phyloP scores from a whole-genome alignment of 2,113 vertebrate genomes.

The Eulemur rufifrons region DNA sequence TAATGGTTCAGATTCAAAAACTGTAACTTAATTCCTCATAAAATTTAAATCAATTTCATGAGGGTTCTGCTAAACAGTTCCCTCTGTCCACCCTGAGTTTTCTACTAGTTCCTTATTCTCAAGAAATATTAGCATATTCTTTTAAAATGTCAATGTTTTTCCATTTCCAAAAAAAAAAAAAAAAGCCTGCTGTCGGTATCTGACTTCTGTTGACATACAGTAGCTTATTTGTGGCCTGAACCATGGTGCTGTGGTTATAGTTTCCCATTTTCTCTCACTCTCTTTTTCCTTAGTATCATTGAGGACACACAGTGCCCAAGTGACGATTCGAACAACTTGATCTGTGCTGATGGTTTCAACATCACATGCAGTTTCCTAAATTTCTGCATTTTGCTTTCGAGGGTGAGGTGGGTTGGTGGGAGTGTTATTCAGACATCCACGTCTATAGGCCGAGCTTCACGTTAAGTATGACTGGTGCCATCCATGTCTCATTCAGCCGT shows the following conservation, averaged over 20 bases:
- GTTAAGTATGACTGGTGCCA: neutral
- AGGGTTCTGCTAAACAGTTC: slow-evolving; percentile 68
- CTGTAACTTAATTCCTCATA: slow-evolving; percentile 65
- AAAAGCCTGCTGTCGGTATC: neutral
- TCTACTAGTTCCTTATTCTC: slow-evolving; percentile 10
- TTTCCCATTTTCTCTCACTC: neutral
- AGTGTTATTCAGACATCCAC: neutral
- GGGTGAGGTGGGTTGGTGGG: neutral
- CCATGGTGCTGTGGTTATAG: neutral
- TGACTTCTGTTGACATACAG: slow-evolving; percentile 44
- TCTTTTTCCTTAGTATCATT: neutral
- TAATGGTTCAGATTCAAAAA: slow-evolving; percentile 66
- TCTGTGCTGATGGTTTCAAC: neutral
- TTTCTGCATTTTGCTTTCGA: neutral
- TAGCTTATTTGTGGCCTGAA: slow-evolving; percentile 17
- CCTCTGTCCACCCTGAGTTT: slow-evolving; percentile 45
- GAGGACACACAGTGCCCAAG: neutral
- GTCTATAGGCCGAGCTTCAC: neutral
- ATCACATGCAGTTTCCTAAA: neutral
- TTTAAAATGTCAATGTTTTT: slow-evolving; percentile 26
- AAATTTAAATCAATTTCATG: slow-evolving; percentile 66
- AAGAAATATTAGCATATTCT: neutral
- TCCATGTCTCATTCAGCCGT: slow-evolving; percentile 9
- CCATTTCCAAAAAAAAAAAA: neutral
- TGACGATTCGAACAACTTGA: neutral